Evolutionary conservation across 2,888 invertebrate species (phyloP).

Genomic region (Formica aserva): DNA sequence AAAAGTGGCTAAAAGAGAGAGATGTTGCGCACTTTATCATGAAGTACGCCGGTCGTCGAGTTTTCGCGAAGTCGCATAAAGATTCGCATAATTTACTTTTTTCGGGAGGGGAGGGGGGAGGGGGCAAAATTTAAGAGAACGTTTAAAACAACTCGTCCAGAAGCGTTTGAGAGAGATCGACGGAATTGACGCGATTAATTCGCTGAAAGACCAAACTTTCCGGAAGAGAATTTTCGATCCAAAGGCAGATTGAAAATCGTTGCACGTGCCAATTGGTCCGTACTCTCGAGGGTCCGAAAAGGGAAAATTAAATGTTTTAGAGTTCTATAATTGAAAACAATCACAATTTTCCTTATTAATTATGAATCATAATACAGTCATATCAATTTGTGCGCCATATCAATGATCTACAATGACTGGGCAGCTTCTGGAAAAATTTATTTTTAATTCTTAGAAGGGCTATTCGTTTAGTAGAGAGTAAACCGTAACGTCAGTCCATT

Average conservation of each 20-base stretch:
- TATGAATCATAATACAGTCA: neutral
- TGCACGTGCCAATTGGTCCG: neutral
- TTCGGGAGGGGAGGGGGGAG: too few species aligned
- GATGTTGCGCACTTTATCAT: neutral
- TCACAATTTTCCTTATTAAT: constrained; percentile 10
- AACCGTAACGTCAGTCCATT: constrained; percentile 32
- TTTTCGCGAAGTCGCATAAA: neutral
- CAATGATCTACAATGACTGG: neutral
- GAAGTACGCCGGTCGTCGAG: neutral
- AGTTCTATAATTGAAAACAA: neutral
- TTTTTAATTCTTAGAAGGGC: constrained; percentile 11
- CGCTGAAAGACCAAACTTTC: constrained; percentile 37
- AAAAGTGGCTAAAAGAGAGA: constrained; percentile 30
- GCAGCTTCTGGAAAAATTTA: neutral
- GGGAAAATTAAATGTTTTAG: constrained; percentile 24
- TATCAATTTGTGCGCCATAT: neutral
- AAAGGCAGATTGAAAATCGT: constrained; percentile 4
- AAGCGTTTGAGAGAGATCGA: neutral
- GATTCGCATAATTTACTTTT: constrained; percentile 28
- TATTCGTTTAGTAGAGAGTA: constrained; percentile 5
- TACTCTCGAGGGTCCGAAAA: neutral
- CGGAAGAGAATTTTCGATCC: neutral
- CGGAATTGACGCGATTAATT: constrained; percentile 28
- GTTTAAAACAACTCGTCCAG: constrained; percentile 18
- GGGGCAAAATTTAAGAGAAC: constrained; percentile 7